Percentiles rank a stretch among this genome's conserved stretches.
Evolutionary conservation across 2,888 invertebrate genomes (phyloP).

Genomic region (Caradrina clavipalpis): DNA sequence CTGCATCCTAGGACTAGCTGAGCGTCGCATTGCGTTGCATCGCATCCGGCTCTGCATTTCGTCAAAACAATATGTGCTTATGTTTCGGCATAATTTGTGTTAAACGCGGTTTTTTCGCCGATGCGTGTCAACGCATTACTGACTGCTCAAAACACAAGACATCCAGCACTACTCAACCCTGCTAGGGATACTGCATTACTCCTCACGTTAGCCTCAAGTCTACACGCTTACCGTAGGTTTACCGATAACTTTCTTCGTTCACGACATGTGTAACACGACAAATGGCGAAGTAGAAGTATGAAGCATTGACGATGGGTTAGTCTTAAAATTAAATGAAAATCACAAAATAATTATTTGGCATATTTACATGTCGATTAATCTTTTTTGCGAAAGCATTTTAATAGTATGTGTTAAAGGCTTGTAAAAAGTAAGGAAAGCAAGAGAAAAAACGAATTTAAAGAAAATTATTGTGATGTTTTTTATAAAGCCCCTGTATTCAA

Average conservation of each 20-base stretch:
- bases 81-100: no score
- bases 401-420: no score
- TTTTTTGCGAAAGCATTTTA: no score
- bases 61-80: background rate
- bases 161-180: background rate
- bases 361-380: background rate
- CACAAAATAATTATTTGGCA: background rate
- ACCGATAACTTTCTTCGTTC: background rate
- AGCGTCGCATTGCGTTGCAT: background rate
- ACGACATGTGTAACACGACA: background rate
- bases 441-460: no score
- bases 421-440: no score
- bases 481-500: background rate
- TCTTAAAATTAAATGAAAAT: background rate
- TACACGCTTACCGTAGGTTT: constrained; percentile 4
- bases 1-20: background rate
- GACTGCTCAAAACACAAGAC: constrained; percentile 10
- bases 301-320: background rate
- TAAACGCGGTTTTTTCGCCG: background rate
- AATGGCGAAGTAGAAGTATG: background rate
- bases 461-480: no score
- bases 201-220: background rate
- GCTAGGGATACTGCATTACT: background rate
- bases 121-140: background rate
- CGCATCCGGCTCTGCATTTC: background rate